phyloP scores from a whole-genome alignment of 2,113 vertebrate genomes.

The Rhagologus leucostigma region DNA sequence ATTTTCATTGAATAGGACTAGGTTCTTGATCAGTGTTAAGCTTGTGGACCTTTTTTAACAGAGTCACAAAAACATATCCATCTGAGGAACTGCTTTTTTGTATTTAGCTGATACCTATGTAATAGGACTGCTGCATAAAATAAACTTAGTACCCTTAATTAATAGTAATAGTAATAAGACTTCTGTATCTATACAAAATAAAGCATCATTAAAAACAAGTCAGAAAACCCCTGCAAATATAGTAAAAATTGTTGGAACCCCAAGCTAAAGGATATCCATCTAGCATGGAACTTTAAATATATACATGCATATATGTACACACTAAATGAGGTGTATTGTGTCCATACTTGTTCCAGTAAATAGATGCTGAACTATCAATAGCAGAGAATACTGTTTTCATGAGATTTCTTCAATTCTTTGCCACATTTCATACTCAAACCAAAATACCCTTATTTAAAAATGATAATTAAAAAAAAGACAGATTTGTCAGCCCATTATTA shows the following conservation, averaged over 20 bases:
- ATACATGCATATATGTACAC: neutral
- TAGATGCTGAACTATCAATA: constrained; percentile 11
- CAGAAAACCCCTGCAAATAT: neutral
- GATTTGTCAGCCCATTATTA: constrained; percentile 40
- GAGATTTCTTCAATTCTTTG: constrained; percentile 5
- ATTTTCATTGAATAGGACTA: neutral
- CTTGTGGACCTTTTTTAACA: neutral
- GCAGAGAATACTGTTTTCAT: constrained; percentile 6
- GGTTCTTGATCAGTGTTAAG: neutral
- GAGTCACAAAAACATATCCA: neutral
- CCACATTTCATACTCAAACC: constrained; percentile 61
- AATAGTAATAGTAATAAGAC: neutral
- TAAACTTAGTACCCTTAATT: neutral
- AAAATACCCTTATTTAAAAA: constrained; percentile 39
- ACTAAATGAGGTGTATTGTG: neutral
- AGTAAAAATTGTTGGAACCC: neutral
- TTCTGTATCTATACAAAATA: neutral
- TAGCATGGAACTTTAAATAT: neutral
- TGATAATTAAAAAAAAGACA: neutral
- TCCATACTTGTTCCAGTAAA: neutral
- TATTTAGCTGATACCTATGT: neutral
- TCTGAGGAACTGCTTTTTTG: neutral
- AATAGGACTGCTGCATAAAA: neutral
- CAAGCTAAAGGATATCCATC: neutral
- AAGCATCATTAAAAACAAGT: neutral